These are phyloP conservation scores for Alouatta caraya DNA, from an alignment of 2,797 vertebrate species.

Conservation along the genomic window DNA sequence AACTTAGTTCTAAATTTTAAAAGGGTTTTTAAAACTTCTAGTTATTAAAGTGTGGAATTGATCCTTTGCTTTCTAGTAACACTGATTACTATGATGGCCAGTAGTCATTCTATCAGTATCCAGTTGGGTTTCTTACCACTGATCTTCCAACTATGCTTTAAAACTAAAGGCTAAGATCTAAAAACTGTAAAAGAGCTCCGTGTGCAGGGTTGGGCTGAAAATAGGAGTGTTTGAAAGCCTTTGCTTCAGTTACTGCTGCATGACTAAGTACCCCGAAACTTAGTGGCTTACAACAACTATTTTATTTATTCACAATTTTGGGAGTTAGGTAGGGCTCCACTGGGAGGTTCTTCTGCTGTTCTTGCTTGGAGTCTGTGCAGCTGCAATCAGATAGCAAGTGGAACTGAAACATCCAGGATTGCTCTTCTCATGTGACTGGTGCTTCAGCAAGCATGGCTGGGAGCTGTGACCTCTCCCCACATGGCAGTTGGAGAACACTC, in stretches of 20 bases:
- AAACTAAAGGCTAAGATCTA: background rate
- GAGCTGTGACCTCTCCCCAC: background rate
- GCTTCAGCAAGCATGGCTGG: fast-evolving
- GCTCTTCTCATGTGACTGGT: background rate
- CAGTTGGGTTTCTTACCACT: background rate
- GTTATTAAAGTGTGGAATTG: background rate
- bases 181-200: background rate
- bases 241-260: background rate
- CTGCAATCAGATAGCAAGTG: background rate
- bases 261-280: background rate
- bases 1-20: background rate
- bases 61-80: background rate
- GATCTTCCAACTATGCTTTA: background rate
- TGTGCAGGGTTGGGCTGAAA: background rate
- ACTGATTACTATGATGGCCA: background rate
- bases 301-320: too few species aligned
- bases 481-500: background rate
- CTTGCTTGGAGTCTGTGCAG: background rate
- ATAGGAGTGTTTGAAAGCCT: background rate
- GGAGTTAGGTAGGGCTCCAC: background rate
- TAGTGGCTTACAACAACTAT: background rate
- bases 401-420: background rate
- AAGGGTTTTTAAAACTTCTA: background rate
- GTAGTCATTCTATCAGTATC: background rate
- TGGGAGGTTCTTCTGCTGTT: background rate